These are phyloP conservation scores for Leguminivora glycinivorella DNA, from an alignment of 1,140 invertebrate genomes.

Conservation along the genomic window DNA sequence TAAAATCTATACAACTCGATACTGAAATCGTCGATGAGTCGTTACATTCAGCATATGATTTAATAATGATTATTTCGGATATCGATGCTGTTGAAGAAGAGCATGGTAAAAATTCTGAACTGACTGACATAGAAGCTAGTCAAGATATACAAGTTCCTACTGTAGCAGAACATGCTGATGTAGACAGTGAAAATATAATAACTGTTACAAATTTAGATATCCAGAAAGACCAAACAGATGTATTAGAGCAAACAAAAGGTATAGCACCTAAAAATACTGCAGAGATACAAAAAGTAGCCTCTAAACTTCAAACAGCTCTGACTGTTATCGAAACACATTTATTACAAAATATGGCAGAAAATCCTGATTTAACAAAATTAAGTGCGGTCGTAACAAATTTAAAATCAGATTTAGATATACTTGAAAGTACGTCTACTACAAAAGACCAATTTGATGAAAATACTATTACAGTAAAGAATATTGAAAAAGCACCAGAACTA, in stretches of 20 bases:
- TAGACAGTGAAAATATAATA: background rate
- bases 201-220: background rate
- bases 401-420: background rate
- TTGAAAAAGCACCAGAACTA: background rate
- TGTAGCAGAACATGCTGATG: background rate
- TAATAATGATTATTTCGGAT: slow-evolving; percentile 7
- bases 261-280: too few relatives aligned
- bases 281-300: background rate
- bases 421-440: background rate
- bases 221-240: background rate
- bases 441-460: background rate
- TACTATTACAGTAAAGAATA: background rate
- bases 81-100: slow-evolving; percentile 1
- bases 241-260: background rate
- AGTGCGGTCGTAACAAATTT: background rate
- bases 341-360: background rate
- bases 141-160: background rate
- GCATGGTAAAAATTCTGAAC: background rate
- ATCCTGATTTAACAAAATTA: background rate
- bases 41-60: background rate
- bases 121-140: background rate
- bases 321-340: background rate
- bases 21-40: slow-evolving; percentile 9
- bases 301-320: background rate
- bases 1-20: background rate